Percentiles rank a stretch among this genome's conserved stretches.
phyloP scores from a whole-genome alignment of 2,797 vertebrate species.

The Sparus aurata region DNA sequence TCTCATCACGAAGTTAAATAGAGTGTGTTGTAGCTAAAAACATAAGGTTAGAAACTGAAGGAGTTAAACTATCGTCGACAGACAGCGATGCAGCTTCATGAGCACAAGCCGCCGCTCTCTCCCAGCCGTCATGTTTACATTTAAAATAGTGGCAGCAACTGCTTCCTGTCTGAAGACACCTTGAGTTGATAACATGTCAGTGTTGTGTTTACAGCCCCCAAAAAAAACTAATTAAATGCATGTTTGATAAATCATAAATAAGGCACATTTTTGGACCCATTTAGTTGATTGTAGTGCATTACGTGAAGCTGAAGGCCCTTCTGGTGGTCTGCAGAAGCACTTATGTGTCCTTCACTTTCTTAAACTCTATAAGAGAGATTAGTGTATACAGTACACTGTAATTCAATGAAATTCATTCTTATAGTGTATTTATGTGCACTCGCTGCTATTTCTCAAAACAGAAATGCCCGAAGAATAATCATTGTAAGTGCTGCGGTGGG shows the following conservation, averaged over 20 bases:
- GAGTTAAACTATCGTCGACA: neutral
- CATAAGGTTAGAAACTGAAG: neutral
- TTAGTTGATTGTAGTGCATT: neutral
- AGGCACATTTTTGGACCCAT: neutral
- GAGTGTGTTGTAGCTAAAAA: neutral
- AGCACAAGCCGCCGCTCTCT: neutral
- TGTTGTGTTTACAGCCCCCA: neutral
- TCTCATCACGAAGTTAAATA: neutral
- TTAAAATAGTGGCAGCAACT: neutral
- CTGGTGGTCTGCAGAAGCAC: conserved; percentile 24
- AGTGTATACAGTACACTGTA: neutral
- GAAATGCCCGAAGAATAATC: conserved; percentile 50
- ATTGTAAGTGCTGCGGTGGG: conserved; percentile 40
- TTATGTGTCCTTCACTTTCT: conserved; percentile 13
- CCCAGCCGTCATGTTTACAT: neutral
- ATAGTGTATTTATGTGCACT: conserved; percentile 12
- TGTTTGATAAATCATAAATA: conserved; percentile 19
- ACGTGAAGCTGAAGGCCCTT: neutral
- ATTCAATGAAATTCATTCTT: conserved; percentile 13
- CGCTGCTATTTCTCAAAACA: conserved; percentile 33
- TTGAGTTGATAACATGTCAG: neutral
- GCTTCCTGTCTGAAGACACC: neutral
- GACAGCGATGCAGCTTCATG: no score
- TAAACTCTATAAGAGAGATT: conserved; percentile 7
- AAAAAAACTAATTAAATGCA: neutral